phyloP scores from a whole-genome alignment of 2,113 vertebrate genomes.

The Calonectris borealis region DNA sequence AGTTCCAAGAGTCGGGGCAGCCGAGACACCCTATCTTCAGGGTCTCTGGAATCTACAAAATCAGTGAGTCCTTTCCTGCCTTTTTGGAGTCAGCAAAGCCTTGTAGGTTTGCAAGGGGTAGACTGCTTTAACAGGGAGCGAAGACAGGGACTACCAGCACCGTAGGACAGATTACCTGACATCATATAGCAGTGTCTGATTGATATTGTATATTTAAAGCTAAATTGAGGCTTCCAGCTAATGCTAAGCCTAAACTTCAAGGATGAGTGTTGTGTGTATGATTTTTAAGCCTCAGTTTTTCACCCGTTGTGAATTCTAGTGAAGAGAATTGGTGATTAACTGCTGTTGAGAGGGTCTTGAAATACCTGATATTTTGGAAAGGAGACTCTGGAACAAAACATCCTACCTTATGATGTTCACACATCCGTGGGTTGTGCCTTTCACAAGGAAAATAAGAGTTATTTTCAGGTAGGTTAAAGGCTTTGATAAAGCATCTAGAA shows the following conservation, averaged over 20 bases:
- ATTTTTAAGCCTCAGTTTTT: neutral
- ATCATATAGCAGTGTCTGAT: fast-evolving
- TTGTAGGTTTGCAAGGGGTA: no score
- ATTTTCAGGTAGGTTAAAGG: neutral
- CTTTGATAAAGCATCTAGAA: neutral
- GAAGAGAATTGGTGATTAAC: neutral
- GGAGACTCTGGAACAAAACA: neutral
- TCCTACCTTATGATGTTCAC: neutral
- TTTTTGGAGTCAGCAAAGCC: neutral
- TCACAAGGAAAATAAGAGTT: neutral
- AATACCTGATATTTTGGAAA: neutral
- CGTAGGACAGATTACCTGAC: neutral
- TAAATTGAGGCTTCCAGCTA: neutral
- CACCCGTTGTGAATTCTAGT: neutral
- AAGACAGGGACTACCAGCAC: neutral
- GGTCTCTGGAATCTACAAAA: constrained; percentile 85
- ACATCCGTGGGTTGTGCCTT: neutral
- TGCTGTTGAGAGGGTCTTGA: neutral
- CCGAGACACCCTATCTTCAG: constrained; percentile 85
- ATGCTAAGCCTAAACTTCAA: neutral
- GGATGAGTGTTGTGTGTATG: neutral
- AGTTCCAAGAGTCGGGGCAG: constrained; percentile 91
- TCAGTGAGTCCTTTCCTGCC: constrained; percentile 72
- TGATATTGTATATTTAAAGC: neutral
- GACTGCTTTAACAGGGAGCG: neutral